Evolutionary conservation across 2,888 invertebrate species (phyloP).

Genomic region (Nudaria mundana): DNA sequence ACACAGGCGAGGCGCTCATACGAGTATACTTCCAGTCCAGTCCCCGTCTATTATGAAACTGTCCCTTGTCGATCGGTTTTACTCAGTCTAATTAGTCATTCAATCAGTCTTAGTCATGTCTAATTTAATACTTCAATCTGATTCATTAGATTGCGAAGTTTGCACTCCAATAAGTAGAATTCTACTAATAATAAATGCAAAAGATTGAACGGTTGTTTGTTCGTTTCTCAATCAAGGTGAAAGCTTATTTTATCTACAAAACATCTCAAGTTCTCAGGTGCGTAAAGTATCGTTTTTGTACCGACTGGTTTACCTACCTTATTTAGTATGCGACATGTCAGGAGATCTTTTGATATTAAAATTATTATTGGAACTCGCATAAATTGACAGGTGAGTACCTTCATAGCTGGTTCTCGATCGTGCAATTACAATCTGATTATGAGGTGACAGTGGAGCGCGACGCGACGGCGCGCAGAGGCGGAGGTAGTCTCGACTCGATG

Average conservation of each 20-base stretch:
- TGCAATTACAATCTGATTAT: slow-evolving; percentile 71
- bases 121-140: slow-evolving; percentile 58
- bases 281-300: too few relatives aligned
- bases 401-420: slow-evolving; percentile 50
- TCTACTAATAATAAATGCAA: too few relatives aligned
- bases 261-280: too few relatives aligned
- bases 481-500: slow-evolving; percentile 43
- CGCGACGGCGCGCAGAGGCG: background rate
- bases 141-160: slow-evolving; percentile 24
- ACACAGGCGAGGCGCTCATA: too few relatives aligned
- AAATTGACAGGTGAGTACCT: slow-evolving; percentile 57
- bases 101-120: slow-evolving; percentile 34
- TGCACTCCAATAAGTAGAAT: too few relatives aligned
- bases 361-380: slow-evolving; percentile 34
- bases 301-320: too few relatives aligned
- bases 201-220: too few relatives aligned
- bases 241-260: too few relatives aligned
- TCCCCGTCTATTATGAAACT: slow-evolving; percentile 37
- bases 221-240: too few relatives aligned
- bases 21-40: slow-evolving; percentile 38
- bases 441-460: slow-evolving; percentile 45
- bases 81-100: too few relatives aligned
- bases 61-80: slow-evolving; percentile 21
- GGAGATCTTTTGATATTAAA: slow-evolving; percentile 21
- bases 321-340: too few relatives aligned